A percentile compares a stretch with the other conserved stretches of the same genome.
Conservation (phyloP, 1,140 invertebrate species). For the Matsumurasca onukii region DNA sequence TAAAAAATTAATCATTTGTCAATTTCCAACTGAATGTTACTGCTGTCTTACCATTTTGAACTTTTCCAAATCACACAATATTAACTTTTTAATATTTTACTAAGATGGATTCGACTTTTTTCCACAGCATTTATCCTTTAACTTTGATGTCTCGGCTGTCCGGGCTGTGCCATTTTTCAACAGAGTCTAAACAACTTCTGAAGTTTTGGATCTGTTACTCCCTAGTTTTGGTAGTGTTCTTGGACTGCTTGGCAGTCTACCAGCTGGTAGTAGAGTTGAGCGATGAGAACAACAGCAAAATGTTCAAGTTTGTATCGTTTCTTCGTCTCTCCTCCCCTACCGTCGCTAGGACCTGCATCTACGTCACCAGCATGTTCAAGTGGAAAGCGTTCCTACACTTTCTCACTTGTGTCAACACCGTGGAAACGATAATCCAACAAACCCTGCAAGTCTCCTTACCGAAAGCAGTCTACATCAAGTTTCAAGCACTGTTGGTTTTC, state of each 20-base stretch:
- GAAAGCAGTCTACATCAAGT: neutral
- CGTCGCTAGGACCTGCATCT: neutral
- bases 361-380: neutral
- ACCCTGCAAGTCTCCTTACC: neutral
- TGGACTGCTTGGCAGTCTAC: neutral
- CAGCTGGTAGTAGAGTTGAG: neutral
- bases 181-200: neutral
- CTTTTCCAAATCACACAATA: neutral
- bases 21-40: neutral
- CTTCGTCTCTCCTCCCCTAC: neutral
- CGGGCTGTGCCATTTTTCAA: neutral
- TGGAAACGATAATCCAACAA: neutral
- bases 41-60: neutral
- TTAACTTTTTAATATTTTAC: no score
- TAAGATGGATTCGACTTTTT: neutral
- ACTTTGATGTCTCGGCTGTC: neutral
- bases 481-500: neutral
- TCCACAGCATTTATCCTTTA: neutral
- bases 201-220: neutral
- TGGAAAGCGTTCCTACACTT: neutral
- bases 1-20: neutral
- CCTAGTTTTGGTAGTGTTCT: neutral
- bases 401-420: neutral
- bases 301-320: conserved; percentile 16
- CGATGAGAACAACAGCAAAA: neutral